Evolutionary conservation across 2,797 vertebrate species (phyloP), one percentile per base, ranked within the genome.

Genomic region (Spheniscus humboldti): DNA sequence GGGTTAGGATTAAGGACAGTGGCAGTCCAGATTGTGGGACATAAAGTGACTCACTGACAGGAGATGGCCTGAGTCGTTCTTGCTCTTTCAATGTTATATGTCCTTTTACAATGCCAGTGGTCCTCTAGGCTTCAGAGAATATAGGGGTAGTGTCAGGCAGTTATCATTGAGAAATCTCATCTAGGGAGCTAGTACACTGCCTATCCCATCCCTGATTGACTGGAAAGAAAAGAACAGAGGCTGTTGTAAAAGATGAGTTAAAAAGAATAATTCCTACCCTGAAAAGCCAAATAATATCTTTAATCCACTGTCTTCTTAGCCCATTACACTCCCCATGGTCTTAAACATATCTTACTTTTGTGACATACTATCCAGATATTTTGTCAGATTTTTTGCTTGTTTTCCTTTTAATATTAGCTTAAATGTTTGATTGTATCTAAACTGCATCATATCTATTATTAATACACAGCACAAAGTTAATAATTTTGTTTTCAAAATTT

Each of bases 401-500:
- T 88, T 83, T 62, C 20, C 11, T 59, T 81, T 48, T 52, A 67
- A n/a, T 66, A 45, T 59, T 86, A 80, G 13, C 8, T 75, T 56
- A 92, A 80, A 67, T 48, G 8, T 48, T 79, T 86, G 8, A 37
- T 35, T 37, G 18, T 9, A 30, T 47, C 48, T 86, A 60, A 90
- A 86, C 20, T 55, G 7, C 10, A 60, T 71, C 3, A 2, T 60
- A 86, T 18, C 13, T 81, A 37, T 43, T 73, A 68, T 48, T 72
- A 81, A 88, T 30, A 50, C 15, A 84, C 16, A 57, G 10, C 12
- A 64, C 11, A 39, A 62, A 73, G 19, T 53, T n/a, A 79, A 25
- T 73, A 71, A 80, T 78, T 78, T 84, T 73, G 20, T 72, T 88
- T 93, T 86, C 16, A 68, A 53, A 64, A 62, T 89, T 56, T 89